Percentiles rank a stretch among this genome's conserved stretches.
These are phyloP conservation scores for Parazoanthus darwini DNA, from an alignment of 92 coral and sea anemone species.

Conservation along the genomic window DNA sequence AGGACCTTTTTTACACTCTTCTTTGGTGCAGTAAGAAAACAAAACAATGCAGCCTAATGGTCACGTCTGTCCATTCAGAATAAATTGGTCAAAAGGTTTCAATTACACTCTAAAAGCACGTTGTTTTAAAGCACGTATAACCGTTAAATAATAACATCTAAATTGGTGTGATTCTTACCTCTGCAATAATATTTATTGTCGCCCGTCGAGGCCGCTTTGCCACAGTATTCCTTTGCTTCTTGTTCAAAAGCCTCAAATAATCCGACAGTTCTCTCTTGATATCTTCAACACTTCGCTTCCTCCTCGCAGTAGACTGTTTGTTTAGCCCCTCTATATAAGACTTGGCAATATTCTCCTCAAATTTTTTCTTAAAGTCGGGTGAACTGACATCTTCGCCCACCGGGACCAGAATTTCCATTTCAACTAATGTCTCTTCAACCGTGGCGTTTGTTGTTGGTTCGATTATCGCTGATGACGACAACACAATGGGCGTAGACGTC, in stretches of 20 bases:
- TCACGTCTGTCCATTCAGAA: too few relatives aligned
- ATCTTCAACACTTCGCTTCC: conserved; percentile 28
- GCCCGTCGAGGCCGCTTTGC: conserved; percentile 14
- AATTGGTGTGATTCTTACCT: background rate
- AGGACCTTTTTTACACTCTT: too few relatives aligned
- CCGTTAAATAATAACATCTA: too few relatives aligned
- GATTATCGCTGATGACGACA: background rate
- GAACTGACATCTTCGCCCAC: conserved; percentile 22
- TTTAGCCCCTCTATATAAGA: conserved; percentile 1
- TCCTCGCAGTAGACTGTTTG: conserved; percentile 22
- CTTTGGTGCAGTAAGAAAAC: too few relatives aligned
- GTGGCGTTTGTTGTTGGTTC: conserved; percentile 18
- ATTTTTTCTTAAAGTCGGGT: conserved; percentile 26
- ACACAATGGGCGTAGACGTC: background rate
- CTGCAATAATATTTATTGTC: conserved; percentile 1
- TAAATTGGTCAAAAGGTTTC: too few relatives aligned
- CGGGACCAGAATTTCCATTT: conserved; percentile 34
- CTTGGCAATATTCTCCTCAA: conserved; percentile 15
- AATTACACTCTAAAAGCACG: background rate
- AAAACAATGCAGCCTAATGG: too few relatives aligned
- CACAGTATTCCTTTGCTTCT: background rate
- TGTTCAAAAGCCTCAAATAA: background rate
- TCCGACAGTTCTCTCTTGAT: background rate
- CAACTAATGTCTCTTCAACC: background rate
- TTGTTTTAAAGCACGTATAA: background rate